Evolutionary conservation across 2,888 invertebrate genomes (phyloP).

Genomic region (Hemicrepidius hirtus): DNA sequence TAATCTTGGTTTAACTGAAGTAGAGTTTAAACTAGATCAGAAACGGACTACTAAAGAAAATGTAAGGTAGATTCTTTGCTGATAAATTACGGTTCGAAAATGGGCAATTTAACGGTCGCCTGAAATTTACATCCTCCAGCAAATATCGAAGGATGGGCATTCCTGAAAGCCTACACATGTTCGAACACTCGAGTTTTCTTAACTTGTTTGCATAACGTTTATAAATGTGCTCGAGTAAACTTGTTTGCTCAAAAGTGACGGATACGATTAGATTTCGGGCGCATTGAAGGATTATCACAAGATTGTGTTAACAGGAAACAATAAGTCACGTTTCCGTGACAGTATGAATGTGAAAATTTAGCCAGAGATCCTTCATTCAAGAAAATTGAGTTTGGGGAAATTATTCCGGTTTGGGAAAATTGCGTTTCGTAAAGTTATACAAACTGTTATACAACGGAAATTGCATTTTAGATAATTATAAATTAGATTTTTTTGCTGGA

Average conservation of each 20-base stretch:
- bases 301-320: constrained; percentile 11
- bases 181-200: not conserved
- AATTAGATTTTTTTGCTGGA: too few relatives aligned
- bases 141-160: constrained; percentile 29
- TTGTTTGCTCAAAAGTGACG: constrained; percentile 3
- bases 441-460: too few relatives aligned
- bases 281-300: constrained; percentile 11
- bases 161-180: constrained; percentile 13
- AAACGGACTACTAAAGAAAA: not conserved
- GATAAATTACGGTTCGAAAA: constrained; percentile 31
- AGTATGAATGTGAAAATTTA: constrained; percentile 12
- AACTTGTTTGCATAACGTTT: constrained; percentile 20
- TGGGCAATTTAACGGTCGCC: constrained; percentile 22
- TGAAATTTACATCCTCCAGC: constrained; percentile 21
- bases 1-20: too few relatives aligned
- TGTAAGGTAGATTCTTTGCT: constrained; percentile 8
- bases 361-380: not conserved
- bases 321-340: constrained; percentile 16
- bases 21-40: too few relatives aligned
- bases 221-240: constrained; percentile 5
- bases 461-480: too few relatives aligned
- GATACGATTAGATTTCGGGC: not conserved
- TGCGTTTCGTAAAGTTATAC: too few relatives aligned
- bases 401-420: too few relatives aligned
- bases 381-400: not conserved